These are phyloP conservation scores for Pseudochaenichthys georgianus DNA, from an alignment of 2,797 vertebrate genomes.

Conservation along the genomic window DNA sequence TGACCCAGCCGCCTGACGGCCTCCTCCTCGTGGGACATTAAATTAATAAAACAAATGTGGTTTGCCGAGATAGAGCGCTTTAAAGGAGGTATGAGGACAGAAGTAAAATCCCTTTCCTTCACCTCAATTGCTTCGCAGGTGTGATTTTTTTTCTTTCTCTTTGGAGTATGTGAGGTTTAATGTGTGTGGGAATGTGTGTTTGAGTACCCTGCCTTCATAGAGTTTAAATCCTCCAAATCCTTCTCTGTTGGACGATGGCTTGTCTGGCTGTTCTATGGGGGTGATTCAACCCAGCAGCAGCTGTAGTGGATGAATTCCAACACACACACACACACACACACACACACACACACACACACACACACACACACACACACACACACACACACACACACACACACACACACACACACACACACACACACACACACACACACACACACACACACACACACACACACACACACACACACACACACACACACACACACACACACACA, in stretches of 20 bases:
- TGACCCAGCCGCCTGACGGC: conserved; percentile 57
- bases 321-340: conserved; percentile 27
- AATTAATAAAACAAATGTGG: conserved; percentile 84
- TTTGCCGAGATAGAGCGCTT: conserved; percentile 74
- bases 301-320: conserved; percentile 61
- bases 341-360: conserved; percentile 13
- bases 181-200: conserved; percentile 40
- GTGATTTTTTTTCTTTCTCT: conserved; percentile 64
- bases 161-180: conserved; percentile 49
- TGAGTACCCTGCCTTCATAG: conserved; percentile 67
- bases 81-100: conserved; percentile 69
- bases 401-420: background rate
- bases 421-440: background rate
- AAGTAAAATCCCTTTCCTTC: conserved; percentile 64
- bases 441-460: background rate
- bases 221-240: conserved; percentile 78
- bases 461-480: background rate
- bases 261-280: conserved; percentile 63
- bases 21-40: conserved; percentile 75
- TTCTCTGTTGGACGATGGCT: conserved; percentile 65
- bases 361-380: background rate
- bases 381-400: conserved; percentile 21
- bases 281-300: conserved; percentile 66
- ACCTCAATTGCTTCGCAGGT: conserved; percentile 50
- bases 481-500: background rate